Evolutionary conservation across 2,113 vertebrate genomes (phyloP).

Genomic region (Esox niger): DNA sequence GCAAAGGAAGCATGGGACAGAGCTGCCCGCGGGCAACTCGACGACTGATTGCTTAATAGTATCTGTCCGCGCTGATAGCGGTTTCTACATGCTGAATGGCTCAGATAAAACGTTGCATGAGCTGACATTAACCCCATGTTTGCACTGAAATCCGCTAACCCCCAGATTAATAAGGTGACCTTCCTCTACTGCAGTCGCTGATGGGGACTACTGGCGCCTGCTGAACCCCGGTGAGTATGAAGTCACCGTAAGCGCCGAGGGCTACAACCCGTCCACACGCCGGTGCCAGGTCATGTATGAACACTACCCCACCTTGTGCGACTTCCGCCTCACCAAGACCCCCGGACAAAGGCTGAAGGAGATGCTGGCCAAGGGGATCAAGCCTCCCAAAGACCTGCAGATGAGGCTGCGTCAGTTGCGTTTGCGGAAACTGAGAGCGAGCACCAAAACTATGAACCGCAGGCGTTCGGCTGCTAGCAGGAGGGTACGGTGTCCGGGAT

Average conservation of each 20-base stretch:
- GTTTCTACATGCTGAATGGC: too few relatives aligned
- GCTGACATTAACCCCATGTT: too few relatives aligned
- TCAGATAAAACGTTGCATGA: too few relatives aligned
- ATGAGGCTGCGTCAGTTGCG: constrained; percentile 53
- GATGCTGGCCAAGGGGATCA: constrained; percentile 77
- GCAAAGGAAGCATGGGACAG: too few relatives aligned
- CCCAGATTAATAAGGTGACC: neutral
- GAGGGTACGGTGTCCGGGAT: constrained; percentile 15
- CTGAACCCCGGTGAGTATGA: constrained; percentile 92
- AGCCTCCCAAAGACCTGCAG: constrained; percentile 69
- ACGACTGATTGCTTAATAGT: too few relatives aligned
- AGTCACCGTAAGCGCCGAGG: constrained; percentile 77
- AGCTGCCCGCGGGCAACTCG: too few relatives aligned
- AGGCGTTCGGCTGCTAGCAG: constrained; percentile 14
- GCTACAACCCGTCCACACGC: constrained; percentile 77
- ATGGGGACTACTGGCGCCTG: constrained; percentile 90
- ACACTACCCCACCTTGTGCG: constrained; percentile 86
- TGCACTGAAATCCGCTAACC: too few relatives aligned
- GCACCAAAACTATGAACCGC: constrained; percentile 55
- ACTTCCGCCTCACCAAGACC: constrained; percentile 82
- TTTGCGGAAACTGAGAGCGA: constrained; percentile 50
- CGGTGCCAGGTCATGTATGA: constrained; percentile 88
- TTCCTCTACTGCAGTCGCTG: constrained; percentile 59
- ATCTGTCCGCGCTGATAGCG: too few relatives aligned
- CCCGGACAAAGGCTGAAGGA: constrained; percentile 83